Conservation (phyloP, 1,140 invertebrate species). For the Polypedilum pembai region DNA sequence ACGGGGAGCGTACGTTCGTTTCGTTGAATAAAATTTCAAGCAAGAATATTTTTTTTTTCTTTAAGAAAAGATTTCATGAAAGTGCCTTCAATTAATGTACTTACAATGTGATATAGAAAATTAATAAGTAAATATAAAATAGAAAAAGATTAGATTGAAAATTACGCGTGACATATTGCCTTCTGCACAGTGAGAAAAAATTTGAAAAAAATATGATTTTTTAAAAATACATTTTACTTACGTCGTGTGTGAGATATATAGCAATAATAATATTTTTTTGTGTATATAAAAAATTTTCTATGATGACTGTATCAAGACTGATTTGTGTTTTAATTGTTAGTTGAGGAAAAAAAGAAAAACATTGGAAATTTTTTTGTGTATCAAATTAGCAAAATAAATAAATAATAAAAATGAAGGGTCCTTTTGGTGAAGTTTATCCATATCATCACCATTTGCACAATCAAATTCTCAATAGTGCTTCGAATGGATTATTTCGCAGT, state of each 20-base stretch:
- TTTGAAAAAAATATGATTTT: neutral
- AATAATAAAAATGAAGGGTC: neutral
- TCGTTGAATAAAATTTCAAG: neutral
- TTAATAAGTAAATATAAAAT: neutral
- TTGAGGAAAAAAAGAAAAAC: too few relatives aligned
- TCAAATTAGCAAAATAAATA: conserved; percentile 2
- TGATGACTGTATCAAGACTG: neutral
- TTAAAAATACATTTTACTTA: neutral
- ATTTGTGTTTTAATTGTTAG: neutral
- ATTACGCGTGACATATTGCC: neutral
- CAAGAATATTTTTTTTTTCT: too few relatives aligned
- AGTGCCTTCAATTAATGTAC: neutral
- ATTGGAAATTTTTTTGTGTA: neutral
- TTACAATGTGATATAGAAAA: neutral
- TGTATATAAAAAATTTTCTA: neutral
- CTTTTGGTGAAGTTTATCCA: conserved; percentile 20
- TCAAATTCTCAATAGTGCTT: conserved; percentile 14
- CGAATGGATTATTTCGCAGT: conserved; percentile 25
- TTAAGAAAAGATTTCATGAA: too few relatives aligned
- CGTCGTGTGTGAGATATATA: conserved; percentile 21
- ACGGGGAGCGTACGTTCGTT: neutral
- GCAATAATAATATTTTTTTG: neutral
- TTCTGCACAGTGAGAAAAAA: conserved; percentile 5
- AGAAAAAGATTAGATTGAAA: neutral
- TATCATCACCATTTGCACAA: conserved; percentile 26